phyloP scores from a whole-genome alignment of 2,797 vertebrate species.

The Mormyrops boulengeri region DNA sequence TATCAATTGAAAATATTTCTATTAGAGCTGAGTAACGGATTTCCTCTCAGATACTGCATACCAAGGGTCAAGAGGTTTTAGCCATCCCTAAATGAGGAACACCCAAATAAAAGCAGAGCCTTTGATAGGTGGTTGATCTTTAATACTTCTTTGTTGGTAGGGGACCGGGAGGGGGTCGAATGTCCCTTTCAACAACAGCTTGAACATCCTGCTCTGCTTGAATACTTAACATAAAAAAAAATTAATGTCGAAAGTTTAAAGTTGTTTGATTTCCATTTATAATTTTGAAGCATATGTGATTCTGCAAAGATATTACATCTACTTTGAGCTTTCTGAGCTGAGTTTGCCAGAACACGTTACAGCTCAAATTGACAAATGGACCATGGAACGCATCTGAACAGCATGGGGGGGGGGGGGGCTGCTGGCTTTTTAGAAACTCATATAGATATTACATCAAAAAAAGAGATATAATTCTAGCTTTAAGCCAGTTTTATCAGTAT shows the following conservation, averaged over 20 bases:
- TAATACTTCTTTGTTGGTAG: background rate
- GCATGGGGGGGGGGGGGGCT: background rate
- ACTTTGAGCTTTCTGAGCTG: background rate
- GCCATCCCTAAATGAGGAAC: background rate
- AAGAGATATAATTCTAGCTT: background rate
- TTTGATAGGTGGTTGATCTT: background rate
- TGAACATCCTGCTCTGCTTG: background rate
- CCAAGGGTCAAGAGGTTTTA: background rate
- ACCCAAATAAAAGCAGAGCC: background rate
- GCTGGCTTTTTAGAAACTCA: too few relatives aligned
- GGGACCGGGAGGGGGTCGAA: background rate
- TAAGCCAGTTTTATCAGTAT: background rate
- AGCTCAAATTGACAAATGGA: background rate
- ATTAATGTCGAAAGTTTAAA: background rate
- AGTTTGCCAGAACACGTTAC: background rate
- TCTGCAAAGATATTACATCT: background rate
- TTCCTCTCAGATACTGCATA: background rate
- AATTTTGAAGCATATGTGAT: background rate
- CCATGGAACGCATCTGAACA: background rate
- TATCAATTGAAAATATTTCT: constrained; percentile 38
- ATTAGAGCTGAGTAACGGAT: background rate
- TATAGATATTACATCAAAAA: background rate
- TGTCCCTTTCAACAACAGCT: background rate
- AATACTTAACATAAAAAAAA: background rate
- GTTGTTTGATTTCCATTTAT: background rate